Base-by-base conservation (phyloP, 1,140 invertebrate species). In the Centruroides vittatus region DNA sequence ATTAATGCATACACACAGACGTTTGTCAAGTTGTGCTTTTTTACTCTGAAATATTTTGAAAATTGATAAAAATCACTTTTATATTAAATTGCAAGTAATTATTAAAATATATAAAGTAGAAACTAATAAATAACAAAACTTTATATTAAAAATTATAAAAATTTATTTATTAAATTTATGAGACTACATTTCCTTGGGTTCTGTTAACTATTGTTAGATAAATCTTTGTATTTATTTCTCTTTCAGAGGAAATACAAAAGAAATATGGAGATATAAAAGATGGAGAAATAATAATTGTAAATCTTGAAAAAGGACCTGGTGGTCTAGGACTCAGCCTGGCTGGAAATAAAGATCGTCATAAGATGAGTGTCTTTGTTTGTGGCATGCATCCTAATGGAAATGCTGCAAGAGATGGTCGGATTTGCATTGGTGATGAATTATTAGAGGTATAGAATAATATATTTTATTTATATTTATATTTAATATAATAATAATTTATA, bases 331-430 rank as follows among this genome's bases (percentile, higher is more conserved):
- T 99, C 47, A 90, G 89, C 56, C 76, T 99, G 56, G 90, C 94
- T 7, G 95, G 94, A 0, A 93, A 98, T 76, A 85, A 86, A 69
- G 93, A 98, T 72, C 80, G 93, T 13, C 89, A 85, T 68, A 87
- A 89, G 68, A 98, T 98, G 92, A 89, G 89, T 34, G 92, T 95
- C 51, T 97, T 96, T 75, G 84, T 99, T 47, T 94, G 92, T 67
- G 95, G 93, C 7, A 80, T 99, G 13, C 86, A 97, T 75, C 89
- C 93, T 0, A 85, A 84, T 1, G 93, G 93, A 34, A 78, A 83
- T 0, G 86, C 91, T 47, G 82, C 75, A 59, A 83, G 82, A 62
- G 82, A 85, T 41, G 84, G 86, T 5, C 78, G 84, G 7, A 81
- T 99, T 3, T 79, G 84, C 70, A 83, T 96, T 41, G 95, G 94